Evolutionary conservation across 2,113 vertebrate genomes (phyloP).

Genomic region (Antechinus flavipes): DNA sequence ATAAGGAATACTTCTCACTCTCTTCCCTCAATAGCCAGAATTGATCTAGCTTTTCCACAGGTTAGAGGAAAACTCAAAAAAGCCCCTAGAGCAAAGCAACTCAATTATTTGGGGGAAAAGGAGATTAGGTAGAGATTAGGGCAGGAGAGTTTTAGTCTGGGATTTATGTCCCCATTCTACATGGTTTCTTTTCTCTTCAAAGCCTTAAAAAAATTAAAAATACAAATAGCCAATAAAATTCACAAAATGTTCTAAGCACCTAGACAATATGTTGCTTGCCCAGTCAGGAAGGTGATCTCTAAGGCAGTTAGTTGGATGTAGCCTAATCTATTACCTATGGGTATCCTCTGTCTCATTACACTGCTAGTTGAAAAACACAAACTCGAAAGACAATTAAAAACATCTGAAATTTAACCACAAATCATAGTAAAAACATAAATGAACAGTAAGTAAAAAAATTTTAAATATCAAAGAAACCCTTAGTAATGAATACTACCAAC

Average conservation of each 20-base stretch:
- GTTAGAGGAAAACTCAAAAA: neutral
- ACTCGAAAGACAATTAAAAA: neutral
- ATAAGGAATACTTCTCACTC: neutral
- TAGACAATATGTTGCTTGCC: neutral
- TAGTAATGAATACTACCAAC: neutral
- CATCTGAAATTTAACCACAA: neutral
- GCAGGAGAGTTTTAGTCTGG: neutral
- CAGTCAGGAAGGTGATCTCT: neutral
- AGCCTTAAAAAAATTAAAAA: neutral
- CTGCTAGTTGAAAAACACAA: neutral
- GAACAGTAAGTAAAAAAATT: neutral
- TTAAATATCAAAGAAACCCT: neutral
- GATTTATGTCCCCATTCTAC: neutral
- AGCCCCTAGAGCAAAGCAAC: neutral
- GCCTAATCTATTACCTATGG: neutral
- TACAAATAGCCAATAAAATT: neutral
- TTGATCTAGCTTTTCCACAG: neutral
- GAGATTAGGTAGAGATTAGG: neutral
- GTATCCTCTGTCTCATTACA: neutral
- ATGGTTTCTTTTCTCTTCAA: neutral
- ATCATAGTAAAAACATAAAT: neutral
- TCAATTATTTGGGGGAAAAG: neutral
- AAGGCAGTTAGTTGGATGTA: neutral
- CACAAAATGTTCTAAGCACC: neutral
- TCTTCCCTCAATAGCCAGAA: neutral